Base-by-base conservation (phyloP, 1,140 invertebrate species). In the Campodea augens region DNA sequence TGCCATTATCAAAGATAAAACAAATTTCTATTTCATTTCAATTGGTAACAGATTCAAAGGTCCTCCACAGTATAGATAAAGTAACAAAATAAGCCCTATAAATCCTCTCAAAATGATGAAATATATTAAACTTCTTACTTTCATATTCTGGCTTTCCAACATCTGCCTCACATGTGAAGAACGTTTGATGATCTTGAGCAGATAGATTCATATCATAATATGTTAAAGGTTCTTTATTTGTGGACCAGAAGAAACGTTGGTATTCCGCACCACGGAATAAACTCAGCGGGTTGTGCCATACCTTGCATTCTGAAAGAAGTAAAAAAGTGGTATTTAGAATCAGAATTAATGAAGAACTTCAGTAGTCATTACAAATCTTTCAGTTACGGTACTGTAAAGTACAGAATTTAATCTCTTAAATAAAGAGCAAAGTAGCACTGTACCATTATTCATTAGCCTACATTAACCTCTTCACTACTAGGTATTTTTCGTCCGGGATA, bases 191-290 rank as follows among this genome's bases (percentile, higher is more conserved):
- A 67, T 98, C 93, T 67, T 98, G 92, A 13, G 93, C 92, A 1
- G 91, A 95, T 5, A 98, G 66, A 64, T 98, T 98, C 91, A 98
- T 97, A 57, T 98, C 95, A 62, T 98, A 97, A 64, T 93, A 98
- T 0, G 95, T 98, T 21, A 98, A 67, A 0, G 93, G 92, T 53
- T 97, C 91, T 62, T 91, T 92, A 51, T 81, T 83, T 1, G 85
- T 91, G 0, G 80, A 76, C 75, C 78, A 82, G 56, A 79, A 86
- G 63, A 92, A 93, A 25, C 91, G 68, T 53, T 89, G 82, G 66
- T 98, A 98, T 60, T 98, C 93, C 4, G 91, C 85, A 1, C 92
- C 93, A 27, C 93, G 75, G 61, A 96, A 91, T 37, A 98, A 66
- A 67, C 91, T 92, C 51, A 95, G 72, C 3, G 93, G 91, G 70